Evolutionary conservation across 2,888 invertebrate genomes (phyloP).

Genomic region (Habroteleia sp.): DNA sequence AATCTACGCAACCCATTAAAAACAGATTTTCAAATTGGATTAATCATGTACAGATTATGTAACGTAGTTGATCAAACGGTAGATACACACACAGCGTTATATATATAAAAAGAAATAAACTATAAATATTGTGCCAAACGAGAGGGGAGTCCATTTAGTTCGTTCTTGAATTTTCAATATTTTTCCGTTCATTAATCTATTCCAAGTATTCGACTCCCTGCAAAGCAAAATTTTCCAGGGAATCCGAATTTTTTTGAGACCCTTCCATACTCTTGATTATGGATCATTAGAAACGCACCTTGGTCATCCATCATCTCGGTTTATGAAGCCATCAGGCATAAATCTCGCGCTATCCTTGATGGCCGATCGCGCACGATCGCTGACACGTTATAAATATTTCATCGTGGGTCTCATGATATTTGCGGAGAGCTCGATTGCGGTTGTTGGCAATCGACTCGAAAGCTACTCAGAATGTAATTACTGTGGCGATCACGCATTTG

Average conservation of each 20-base stretch:
- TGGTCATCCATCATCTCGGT: constrained; percentile 53
- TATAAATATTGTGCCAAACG: too few relatives aligned
- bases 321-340: constrained; percentile 62
- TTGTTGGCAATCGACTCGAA: constrained; percentile 19
- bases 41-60: too few relatives aligned
- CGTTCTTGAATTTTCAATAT: too few relatives aligned
- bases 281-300: constrained; percentile 38
- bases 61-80: too few relatives aligned
- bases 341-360: constrained; percentile 36
- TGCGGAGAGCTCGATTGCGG: constrained; percentile 29
- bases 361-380: constrained; percentile 52
- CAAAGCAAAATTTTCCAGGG: constrained; percentile 2
- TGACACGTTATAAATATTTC: constrained; percentile 61
- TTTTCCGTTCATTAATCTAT: too few relatives aligned
- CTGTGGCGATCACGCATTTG: constrained; percentile 34
- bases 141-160: too few relatives aligned
- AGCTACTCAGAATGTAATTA: constrained; percentile 39
- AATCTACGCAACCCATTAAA: too few relatives aligned
- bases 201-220: too few relatives aligned
- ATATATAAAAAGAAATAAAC: too few relatives aligned
- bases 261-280: constrained; percentile 30
- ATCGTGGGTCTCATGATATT: constrained; percentile 33
- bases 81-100: too few relatives aligned
- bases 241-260: constrained; percentile 2
- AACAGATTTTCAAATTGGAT: too few relatives aligned